These are phyloP conservation scores for Panagrolaimus sp. DNA, from an alignment of 1,140 invertebrate genomes.

Conservation along the genomic window DNA sequence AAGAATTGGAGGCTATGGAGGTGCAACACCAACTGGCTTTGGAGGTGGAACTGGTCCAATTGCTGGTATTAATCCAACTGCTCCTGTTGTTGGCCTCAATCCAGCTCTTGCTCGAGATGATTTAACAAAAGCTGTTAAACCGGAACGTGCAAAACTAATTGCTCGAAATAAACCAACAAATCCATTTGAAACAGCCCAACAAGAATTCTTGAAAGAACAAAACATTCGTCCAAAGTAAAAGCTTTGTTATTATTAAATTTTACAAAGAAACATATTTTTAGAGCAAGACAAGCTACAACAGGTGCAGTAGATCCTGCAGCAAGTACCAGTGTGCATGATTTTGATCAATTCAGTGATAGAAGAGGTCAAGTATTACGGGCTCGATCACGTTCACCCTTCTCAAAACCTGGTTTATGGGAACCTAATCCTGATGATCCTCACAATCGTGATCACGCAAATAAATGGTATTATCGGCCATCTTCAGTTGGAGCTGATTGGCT, in stretches of 20 bases:
- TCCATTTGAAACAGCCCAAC: conserved; percentile 6
- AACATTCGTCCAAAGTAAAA: not conserved
- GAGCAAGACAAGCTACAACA: too few relatives aligned
- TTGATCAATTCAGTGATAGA: conserved; percentile 22
- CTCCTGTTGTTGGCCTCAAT: too few relatives aligned
- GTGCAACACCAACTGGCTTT: not conserved
- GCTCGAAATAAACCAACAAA: not conserved
- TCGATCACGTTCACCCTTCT: conserved; percentile 34
- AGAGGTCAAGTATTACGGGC: conserved; percentile 20
- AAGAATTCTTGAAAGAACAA: not conserved
- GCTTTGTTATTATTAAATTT: too few relatives aligned
- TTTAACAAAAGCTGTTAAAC: not conserved
- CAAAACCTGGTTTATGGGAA: conserved; percentile 41
- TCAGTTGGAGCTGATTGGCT: conserved; percentile 39
- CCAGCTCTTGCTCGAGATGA: not conserved
- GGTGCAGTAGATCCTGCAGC: too few relatives aligned
- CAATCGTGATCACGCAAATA: conserved; percentile 38
- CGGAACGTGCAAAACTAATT: not conserved
- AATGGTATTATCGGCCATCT: conserved; percentile 31
- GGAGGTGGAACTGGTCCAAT: not conserved
- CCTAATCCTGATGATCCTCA: conserved; percentile 39
- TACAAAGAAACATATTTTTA: too few relatives aligned
- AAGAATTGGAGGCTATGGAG: not conserved
- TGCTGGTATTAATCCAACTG: not conserved
- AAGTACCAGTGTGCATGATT: conserved; percentile 11